Base-by-base conservation (phyloP, 2,888 invertebrate species). In the Gandaritis pyraliata region DNA sequence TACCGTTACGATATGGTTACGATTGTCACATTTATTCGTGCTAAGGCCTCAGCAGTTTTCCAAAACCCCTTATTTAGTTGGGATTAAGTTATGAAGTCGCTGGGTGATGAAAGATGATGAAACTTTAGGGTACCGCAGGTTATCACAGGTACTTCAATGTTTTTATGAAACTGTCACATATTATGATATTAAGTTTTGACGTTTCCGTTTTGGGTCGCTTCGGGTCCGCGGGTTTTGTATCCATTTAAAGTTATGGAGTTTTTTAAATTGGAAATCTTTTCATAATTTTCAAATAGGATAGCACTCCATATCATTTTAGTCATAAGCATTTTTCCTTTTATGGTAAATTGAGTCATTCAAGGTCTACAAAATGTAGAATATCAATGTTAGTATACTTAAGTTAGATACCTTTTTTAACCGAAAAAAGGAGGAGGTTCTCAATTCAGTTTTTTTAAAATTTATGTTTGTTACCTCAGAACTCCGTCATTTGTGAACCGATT, bases 11-110 rank as follows among this genome's bases (percentile, higher is more conserved):
- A n/a, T n/a, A n/a, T n/a, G n/a, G n/a, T n/a, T n/a, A n/a, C n/a
- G n/a, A n/a, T n/a, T n/a, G n/a, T n/a, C n/a, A n/a, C n/a, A n/a
- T n/a, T n/a, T n/a, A n/a, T n/a, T n/a, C n/a, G n/a, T n/a, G n/a
- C n/a, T n/a, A n/a, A n/a, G n/a, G n/a, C n/a, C n/a, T n/a, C n/a
- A 75, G 59, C 74, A 74, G 61, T 72, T 72, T 68, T 60, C 65
- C 71, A 33, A 75, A 78, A 70, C 68, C 50, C 55, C 74, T 74
- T 77, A 78, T 81, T 77, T 75, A 72, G 72, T 74, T 66, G 66
- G 75, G 77, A 82, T 76, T 72, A 74, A 78, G 77, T 80, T 81
- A 77, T 64, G 65, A 68, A 81, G 72, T 81, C 61, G 33, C 36
- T 15, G 18, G 49, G 33, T 49, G 50, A 58, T 38, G 46, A 48